These are phyloP conservation scores for Girardia tigrina DNA, from an alignment of 2,888 invertebrate species.

Conservation along the genomic window DNA sequence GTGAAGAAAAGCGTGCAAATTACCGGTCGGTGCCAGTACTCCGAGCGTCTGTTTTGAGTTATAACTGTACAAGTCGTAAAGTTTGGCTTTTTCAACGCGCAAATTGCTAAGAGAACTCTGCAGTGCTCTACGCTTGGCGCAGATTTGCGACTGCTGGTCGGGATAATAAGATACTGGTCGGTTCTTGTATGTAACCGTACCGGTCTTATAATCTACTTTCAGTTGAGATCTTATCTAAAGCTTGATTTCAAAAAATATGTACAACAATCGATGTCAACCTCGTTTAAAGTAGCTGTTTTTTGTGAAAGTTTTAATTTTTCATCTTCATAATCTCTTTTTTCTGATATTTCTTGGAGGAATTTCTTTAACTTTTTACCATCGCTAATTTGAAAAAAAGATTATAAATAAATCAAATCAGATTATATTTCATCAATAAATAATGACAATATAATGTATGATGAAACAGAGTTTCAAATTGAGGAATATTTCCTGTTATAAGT, in stretches of 20 bases:
- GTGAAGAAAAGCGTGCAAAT: neutral
- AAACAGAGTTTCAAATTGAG: too few species aligned
- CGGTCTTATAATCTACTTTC: neutral
- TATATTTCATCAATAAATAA: too few species aligned
- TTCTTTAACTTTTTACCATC: neutral
- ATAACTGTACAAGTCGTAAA: neutral
- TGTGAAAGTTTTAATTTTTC: too few species aligned
- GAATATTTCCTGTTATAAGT: too few species aligned
- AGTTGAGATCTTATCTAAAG: neutral
- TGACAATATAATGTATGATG: too few species aligned
- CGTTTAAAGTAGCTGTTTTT: too few species aligned
- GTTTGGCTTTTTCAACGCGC: neutral
- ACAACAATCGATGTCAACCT: too few species aligned
- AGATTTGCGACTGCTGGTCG: neutral
- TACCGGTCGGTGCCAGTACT: neutral
- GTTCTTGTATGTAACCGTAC: neutral
- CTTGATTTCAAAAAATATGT: too few species aligned
- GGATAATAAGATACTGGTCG: neutral
- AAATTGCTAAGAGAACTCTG: neutral
- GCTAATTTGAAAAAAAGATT: neutral
- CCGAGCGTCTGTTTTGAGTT: neutral
- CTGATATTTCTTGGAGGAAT: neutral
- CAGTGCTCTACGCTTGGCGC: neutral
- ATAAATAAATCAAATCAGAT: too few species aligned
- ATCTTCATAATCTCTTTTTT: too few species aligned